A percentile compares a stretch with the other conserved stretches of the same genome.
phyloP scores from a whole-genome alignment of 2,888 invertebrate species.

The Panopea generosa region DNA sequence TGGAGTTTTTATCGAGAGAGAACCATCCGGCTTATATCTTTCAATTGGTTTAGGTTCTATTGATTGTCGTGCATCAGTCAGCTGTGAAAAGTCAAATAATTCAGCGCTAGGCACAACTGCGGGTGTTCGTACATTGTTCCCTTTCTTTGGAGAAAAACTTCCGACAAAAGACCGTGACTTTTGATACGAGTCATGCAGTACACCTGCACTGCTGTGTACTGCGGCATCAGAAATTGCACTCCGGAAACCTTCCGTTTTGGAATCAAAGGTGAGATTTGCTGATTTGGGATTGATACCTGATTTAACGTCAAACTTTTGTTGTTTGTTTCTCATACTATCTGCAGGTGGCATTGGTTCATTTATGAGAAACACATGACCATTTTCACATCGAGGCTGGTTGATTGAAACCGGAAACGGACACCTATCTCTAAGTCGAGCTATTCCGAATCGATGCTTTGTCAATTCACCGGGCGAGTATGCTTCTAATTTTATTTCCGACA shows the following conservation, averaged over 20 bases:
- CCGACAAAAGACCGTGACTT: slow-evolving; percentile 10
- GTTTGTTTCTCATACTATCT: slow-evolving; percentile 11
- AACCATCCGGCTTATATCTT: slow-evolving; percentile 44
- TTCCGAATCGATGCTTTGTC: slow-evolving; percentile 25
- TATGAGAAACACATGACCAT: slow-evolving; percentile 50
- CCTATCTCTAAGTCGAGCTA: slow-evolving; percentile 32
- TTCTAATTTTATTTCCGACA: not conserved
- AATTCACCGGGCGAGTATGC: not conserved
- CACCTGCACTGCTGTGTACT: not conserved
- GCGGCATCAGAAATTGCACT: not conserved
- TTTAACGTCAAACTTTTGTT: not conserved
- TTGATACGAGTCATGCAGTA: not conserved
- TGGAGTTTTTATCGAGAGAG: slow-evolving; percentile 34
- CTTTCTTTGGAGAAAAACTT: slow-evolving; percentile 27
- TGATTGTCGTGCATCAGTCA: slow-evolving; percentile 21
- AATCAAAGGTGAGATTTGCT: too few relatives aligned
- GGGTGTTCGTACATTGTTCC: slow-evolving; percentile 20
- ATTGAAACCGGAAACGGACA: slow-evolving; percentile 57
- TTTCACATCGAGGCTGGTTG: slow-evolving; percentile 40
- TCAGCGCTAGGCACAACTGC: slow-evolving; percentile 48
- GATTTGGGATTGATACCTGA: too few relatives aligned
- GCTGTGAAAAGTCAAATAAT: slow-evolving; percentile 52
- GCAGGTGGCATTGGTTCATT: slow-evolving; percentile 40
- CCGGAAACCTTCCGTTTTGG: too few relatives aligned
- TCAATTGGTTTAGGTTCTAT: slow-evolving; percentile 29